phyloP scores from a whole-genome alignment of 2,888 invertebrate species.

The Synergus japonicus region DNA sequence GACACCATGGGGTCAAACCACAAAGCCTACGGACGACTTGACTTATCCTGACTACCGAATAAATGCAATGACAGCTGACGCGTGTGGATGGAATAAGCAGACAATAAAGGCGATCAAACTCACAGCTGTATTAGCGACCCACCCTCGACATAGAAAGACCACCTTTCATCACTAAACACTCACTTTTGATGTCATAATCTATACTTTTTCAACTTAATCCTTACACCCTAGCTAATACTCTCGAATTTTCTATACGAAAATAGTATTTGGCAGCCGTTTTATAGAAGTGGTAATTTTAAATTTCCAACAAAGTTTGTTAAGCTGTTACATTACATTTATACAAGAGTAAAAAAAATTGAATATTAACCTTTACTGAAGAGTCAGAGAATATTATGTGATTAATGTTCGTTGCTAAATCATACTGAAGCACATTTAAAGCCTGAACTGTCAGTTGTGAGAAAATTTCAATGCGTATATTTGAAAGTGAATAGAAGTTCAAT shows the following conservation, averaged over 20 bases:
- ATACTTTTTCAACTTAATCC: not conserved
- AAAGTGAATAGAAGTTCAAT: constrained; percentile 43
- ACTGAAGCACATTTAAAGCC: not conserved
- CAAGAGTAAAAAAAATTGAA: too few species aligned
- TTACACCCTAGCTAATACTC: not conserved
- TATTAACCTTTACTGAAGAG: not conserved
- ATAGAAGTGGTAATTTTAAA: too few species aligned
- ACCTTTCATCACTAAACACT: constrained; percentile 1
- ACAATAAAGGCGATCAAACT: constrained; percentile 23
- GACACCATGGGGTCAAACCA: constrained; percentile 8
- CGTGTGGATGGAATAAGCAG: constrained; percentile 20
- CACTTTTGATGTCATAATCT: not conserved
- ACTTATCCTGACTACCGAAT: constrained; percentile 22
- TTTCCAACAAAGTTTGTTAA: too few species aligned
- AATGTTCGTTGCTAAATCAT: not conserved
- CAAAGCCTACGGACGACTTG: constrained; percentile 15
- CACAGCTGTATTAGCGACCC: constrained; percentile 19
- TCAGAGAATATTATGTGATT: not conserved
- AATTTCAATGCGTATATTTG: constrained; percentile 40
- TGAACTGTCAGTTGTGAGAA: constrained; percentile 40
- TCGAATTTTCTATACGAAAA: not conserved
- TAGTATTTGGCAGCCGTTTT: too few species aligned
- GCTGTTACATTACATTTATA: too few species aligned
- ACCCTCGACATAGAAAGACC: not conserved
- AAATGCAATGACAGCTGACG: constrained; percentile 27